These are phyloP conservation scores for Carcina quercana DNA, from an alignment of 2,888 invertebrate genomes.

Conservation along the genomic window DNA sequence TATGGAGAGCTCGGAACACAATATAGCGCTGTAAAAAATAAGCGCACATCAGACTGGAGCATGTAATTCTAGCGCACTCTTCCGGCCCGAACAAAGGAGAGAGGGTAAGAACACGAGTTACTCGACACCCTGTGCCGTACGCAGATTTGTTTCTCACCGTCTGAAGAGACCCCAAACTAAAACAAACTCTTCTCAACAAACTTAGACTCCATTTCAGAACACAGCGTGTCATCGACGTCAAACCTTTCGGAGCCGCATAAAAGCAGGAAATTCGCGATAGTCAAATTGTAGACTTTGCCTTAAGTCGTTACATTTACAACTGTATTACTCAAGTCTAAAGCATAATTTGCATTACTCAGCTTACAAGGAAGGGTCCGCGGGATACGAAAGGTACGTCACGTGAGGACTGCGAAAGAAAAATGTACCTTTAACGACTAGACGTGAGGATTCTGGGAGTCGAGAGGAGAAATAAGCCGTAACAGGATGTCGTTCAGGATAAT, in stretches of 20 bases:
- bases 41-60: conserved; percentile 73
- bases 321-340: conserved; percentile 62
- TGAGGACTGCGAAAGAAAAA: conserved; percentile 72
- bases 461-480: conserved; percentile 71
- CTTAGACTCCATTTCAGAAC: conserved; percentile 43
- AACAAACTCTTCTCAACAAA: conserved; percentile 42
- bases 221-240: conserved; percentile 31
- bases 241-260: conserved; percentile 46
- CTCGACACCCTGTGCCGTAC: conserved; percentile 73
- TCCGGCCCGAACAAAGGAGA: conserved; percentile 73
- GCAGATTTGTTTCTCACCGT: conserved; percentile 71
- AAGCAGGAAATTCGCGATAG: conserved; percentile 72
- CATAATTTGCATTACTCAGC: conserved; percentile 52
- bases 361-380: conserved; percentile 52
- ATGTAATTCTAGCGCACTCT: conserved; percentile 75
- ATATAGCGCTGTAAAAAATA: conserved; percentile 73
- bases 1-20: conserved; percentile 61
- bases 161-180: conserved; percentile 31
- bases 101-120: conserved; percentile 75
- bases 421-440: conserved; percentile 72
- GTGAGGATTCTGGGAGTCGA: conserved; percentile 63
- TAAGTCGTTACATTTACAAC: conserved; percentile 69
- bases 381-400: conserved; percentile 59
- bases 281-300: conserved; percentile 73
- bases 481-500: conserved; percentile 71